Conservation (phyloP, 1,140 invertebrate species). For the Drosophila sp. region DNA sequence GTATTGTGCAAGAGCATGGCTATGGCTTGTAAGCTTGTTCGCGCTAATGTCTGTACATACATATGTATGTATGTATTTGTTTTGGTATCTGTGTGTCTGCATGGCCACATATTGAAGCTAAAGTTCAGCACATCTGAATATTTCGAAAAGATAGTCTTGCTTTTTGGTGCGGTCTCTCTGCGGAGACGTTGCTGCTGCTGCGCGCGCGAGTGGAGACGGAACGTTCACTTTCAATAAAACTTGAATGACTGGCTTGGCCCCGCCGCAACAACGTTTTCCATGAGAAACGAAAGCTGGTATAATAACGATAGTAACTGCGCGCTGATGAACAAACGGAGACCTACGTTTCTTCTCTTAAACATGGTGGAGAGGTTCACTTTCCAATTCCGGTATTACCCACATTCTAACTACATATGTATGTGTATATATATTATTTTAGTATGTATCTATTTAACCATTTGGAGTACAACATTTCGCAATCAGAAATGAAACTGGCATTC, state of each 20-base stretch:
- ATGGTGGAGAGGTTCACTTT: neutral
- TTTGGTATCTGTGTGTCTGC: constrained; percentile 38
- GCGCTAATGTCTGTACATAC: constrained; percentile 4
- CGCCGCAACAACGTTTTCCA: constrained; percentile 43
- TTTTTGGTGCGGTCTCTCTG: constrained; percentile 64
- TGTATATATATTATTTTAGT: neutral
- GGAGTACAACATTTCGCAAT: constrained; percentile 39
- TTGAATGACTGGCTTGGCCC: constrained; percentile 75
- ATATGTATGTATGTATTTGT: constrained; percentile 28
- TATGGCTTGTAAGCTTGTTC: constrained; percentile 71
- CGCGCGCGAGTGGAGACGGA: constrained; percentile 59
- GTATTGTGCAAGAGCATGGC: constrained; percentile 77
- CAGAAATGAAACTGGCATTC: constrained; percentile 28
- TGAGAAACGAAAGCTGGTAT: constrained; percentile 58
- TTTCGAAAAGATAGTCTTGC: constrained; percentile 74
- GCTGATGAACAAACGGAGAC: no score
- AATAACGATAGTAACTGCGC: constrained; percentile 21
- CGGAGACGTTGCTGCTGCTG: constrained; percentile 7
- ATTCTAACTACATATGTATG: neutral
- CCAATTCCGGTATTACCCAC: neutral
- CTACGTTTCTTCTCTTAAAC: neutral
- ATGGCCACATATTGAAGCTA: constrained; percentile 71
- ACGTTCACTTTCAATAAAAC: constrained; percentile 80
- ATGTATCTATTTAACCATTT: constrained; percentile 35
- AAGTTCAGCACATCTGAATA: constrained; percentile 75